Evolutionary conservation across 2,113 vertebrate species (phyloP), one percentile per base, ranked within the genome.

Genomic region (Electrona antarctica): DNA sequence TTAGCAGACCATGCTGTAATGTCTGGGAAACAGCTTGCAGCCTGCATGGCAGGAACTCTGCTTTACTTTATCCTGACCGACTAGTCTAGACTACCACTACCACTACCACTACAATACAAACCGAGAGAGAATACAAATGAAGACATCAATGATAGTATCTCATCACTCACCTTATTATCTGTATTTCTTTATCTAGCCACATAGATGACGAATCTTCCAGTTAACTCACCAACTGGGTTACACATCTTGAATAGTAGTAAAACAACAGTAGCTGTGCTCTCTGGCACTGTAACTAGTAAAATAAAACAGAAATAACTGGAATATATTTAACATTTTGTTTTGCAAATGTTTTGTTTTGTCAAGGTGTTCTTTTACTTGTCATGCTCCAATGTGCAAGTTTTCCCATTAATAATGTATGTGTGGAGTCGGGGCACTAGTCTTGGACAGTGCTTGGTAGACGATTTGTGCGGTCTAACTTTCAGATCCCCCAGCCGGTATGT

Each of bases 1-100:
- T 87, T 89, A 88, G 82, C 60, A 50, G n/a, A 57, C 67, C 65
- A 46, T 85, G 75, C 66, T 62, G 83, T 89, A 75, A 90, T 73
- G 81, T 89, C 82, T 74, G 55, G 9, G 76, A 66, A 74, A 69
- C 52, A 61, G 72, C 73, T 52, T 77, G 57, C 63, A 75, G 45
- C 56, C 47, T 69, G 60, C 65, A 66, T 7, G 28, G 59, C 29
- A 49, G 29, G 29, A 46, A 4, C 33, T 45, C 13, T 45, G 14
- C 60, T 15, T 33, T 9, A 52, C 4, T 54, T 64, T 64, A 41
- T 41, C 33, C 9, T 64, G 9, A 7, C 21, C 0, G 52, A 28
- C 7, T 71, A 14, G 21, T 50, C 2, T 12, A 14, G 46, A 8
- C 60, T 62, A 11, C 12, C 12, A 60, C 13, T 60, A 41, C 9